These are phyloP conservation scores for Dermatemys mawii DNA, from an alignment of 2,113 vertebrate genomes.

Conservation along the genomic window DNA sequence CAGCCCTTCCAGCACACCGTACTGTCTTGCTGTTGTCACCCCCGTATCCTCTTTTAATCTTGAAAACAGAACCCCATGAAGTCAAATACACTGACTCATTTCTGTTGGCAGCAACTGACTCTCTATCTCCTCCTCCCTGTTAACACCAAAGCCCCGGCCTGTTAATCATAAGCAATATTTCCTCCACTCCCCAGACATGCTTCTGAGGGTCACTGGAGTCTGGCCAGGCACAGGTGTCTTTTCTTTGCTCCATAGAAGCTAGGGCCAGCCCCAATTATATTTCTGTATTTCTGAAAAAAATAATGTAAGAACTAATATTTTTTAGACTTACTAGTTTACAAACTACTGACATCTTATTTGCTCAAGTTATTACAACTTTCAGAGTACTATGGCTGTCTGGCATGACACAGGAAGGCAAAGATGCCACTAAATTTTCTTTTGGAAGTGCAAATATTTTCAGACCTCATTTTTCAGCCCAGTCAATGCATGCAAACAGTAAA, in stretches of 20 bases:
- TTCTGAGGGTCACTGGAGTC: neutral
- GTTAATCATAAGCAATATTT: neutral
- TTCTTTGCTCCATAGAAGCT: neutral
- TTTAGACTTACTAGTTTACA: neutral
- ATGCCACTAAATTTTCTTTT: neutral
- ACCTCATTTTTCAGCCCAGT: neutral
- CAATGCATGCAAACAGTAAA: neutral
- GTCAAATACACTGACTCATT: neutral
- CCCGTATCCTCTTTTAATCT: neutral
- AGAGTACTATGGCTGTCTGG: rapidly evolving
- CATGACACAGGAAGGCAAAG: neutral
- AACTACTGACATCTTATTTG: neutral
- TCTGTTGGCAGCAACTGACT: neutral
- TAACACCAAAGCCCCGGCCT: neutral
- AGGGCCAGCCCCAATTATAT: neutral
- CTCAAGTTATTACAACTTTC: rapidly evolving
- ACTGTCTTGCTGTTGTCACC: neutral
- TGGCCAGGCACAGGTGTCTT: neutral
- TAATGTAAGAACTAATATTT: neutral
- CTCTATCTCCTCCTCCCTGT: neutral
- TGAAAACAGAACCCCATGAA: rapidly evolving
- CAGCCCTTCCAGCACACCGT: neutral
- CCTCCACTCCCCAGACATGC: neutral
- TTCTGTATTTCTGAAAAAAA: neutral
- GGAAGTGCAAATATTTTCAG: neutral